Base-by-base conservation (phyloP, 2,888 invertebrate species). In the Apodemia duryi region DNA sequence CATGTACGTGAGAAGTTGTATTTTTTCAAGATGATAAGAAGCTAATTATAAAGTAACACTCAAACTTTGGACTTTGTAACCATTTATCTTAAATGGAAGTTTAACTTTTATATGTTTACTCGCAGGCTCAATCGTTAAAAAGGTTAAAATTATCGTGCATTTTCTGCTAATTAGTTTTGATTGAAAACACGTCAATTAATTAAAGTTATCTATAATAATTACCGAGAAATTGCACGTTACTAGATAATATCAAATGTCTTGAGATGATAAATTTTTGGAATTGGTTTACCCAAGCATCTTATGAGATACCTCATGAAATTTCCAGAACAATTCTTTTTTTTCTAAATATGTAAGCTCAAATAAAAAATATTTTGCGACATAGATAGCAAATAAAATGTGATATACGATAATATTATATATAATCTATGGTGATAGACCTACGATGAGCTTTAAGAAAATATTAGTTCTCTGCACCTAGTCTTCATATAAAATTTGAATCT, bases 51-150 rank as follows among this genome's bases (percentile, higher is more conserved):
- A 54, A 54, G 28, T 10, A 54, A 54, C 29, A 54, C 29, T 52
- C 43, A 62, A 41, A 13, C 21, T 21, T 52, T 62, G 68, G 65
- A 67, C 68, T 67, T 64, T 67, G 65, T 41, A 63, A 63, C 64
- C 28, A 52, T 63, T 66, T 68, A 65, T 67, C 54, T 54, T 57
- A 32, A 29, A 13, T 46, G 13, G 46, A 29, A 29, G 54, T 54
- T 54, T 32, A 54, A 54, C 10, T 54, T 54, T 54, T 54, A 54
- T 54, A 32, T 52, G 28, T 28, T 52, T 29, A 11, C 32, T 54
- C 7, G 54, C 54, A 54, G 1, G 10, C 28, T 54, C 2, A 29
- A 29, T 11, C 28, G 11, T 2, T 54, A 10, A 52, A 52, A 52
- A 54, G 52, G 54, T 54, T 3, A 54, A 10, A 54, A 29, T 54